phyloP scores from a whole-genome alignment of 2,888 invertebrate genomes.

The Xylophagus ater region DNA sequence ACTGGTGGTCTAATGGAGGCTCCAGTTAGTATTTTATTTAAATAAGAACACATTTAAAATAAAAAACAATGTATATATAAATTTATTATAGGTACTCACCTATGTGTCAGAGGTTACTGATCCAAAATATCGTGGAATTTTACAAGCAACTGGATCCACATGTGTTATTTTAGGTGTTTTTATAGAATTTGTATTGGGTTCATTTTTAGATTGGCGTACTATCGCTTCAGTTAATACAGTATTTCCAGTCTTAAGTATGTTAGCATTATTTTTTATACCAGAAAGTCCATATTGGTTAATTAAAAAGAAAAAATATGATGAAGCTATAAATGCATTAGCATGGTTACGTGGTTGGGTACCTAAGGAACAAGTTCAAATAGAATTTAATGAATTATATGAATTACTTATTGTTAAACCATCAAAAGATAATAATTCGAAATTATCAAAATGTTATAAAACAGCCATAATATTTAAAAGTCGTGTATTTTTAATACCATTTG shows the following conservation, averaged over 20 bases:
- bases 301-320: slow-evolving; percentile 50
- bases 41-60: background rate
- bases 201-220: slow-evolving; percentile 58
- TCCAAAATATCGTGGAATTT: slow-evolving; percentile 62
- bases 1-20: slow-evolving; percentile 71
- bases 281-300: slow-evolving; percentile 76
- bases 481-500: slow-evolving; percentile 57
- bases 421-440: slow-evolving; percentile 25
- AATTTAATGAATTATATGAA: slow-evolving; percentile 35
- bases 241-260: slow-evolving; percentile 52
- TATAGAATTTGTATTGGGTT: slow-evolving; percentile 62
- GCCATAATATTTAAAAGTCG: slow-evolving; percentile 42
- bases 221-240: slow-evolving; percentile 56
- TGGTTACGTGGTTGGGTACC: slow-evolving; percentile 72
- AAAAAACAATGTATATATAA: background rate
- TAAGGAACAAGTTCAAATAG: slow-evolving; percentile 46
- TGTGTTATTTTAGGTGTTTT: slow-evolving; percentile 66
- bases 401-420: slow-evolving; percentile 31
- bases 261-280: slow-evolving; percentile 59
- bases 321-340: slow-evolving; percentile 57
- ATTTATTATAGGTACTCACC: slow-evolving; percentile 51
- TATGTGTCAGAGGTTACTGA: slow-evolving; percentile 78
- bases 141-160: slow-evolving; percentile 64
- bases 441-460: slow-evolving; percentile 16
- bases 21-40: slow-evolving; percentile 47